A percentile compares a stretch with the other conserved stretches of the same genome.
Conservation (phyloP, 2,888 invertebrate genomes). For the Tipula lateralis region DNA sequence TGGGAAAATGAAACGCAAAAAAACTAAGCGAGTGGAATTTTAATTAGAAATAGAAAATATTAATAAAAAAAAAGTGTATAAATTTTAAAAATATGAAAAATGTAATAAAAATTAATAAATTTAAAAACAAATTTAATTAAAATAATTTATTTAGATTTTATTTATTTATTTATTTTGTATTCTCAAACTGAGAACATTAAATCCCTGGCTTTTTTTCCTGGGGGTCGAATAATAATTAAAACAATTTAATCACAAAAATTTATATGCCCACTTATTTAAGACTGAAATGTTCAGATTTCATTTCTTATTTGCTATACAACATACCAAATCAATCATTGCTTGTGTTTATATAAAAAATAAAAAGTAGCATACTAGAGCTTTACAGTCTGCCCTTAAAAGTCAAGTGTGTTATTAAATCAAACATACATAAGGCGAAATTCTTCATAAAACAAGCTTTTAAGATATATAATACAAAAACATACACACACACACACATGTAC, state of each 20-base stretch:
- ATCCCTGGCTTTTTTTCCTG: not conserved
- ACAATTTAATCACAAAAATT: not conserved
- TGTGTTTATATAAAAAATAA: not conserved
- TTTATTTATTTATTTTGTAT: not conserved
- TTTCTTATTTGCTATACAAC: not conserved
- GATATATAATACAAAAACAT: not conserved
- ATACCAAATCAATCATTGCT: not conserved
- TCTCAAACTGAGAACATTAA: not conserved
- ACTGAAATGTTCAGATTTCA: not conserved
- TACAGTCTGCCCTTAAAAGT: not conserved
- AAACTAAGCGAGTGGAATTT: slow-evolving; percentile 24
- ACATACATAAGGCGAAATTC: not conserved
- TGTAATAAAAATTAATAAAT: slow-evolving; percentile 19
- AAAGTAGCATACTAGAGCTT: not conserved
- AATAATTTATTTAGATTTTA: slow-evolving; percentile 24
- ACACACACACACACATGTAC: not conserved
- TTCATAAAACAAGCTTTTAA: not conserved
- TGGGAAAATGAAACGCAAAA: not conserved
- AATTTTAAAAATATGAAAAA: slow-evolving; percentile 24
- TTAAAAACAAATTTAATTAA: slow-evolving; percentile 19
- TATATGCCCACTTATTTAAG: not conserved
- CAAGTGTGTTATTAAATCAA: not conserved
- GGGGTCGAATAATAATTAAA: not conserved
- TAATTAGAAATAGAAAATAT: slow-evolving; percentile 19
- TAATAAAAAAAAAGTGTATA: not conserved